A percentile compares a stretch with the other conserved stretches of the same genome.
Conservation (phyloP, 2,113 vertebrate species). For the Otus sunia region DNA sequence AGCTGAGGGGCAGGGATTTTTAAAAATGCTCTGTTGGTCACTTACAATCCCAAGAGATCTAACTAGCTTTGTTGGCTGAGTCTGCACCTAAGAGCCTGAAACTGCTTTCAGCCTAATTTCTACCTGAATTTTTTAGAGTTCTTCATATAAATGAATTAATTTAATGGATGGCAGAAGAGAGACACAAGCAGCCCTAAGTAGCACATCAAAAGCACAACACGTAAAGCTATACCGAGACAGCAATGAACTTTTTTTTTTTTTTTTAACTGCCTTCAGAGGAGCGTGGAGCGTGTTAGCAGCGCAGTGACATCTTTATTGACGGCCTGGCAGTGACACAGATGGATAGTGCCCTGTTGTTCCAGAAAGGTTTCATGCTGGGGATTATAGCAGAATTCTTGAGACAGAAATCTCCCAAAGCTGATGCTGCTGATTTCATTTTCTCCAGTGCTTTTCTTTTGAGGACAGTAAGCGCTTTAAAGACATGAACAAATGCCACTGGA, state of each 20-base stretch:
- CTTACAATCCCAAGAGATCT: no score
- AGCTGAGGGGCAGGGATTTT: background rate
- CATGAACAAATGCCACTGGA: background rate
- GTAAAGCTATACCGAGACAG: accelerated
- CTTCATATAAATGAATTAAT: background rate
- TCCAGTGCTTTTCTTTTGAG: background rate
- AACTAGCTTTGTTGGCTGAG: no score
- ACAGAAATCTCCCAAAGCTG: background rate
- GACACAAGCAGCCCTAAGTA: background rate
- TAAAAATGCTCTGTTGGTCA: accelerated
- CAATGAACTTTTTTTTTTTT: accelerated
- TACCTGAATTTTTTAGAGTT: background rate
- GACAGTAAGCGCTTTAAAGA: background rate
- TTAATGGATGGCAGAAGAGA: background rate
- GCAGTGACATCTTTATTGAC: background rate
- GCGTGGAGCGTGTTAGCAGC: accelerated
- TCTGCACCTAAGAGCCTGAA: background rate
- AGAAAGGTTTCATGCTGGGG: background rate
- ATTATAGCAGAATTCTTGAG: background rate
- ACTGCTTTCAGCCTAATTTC: background rate
- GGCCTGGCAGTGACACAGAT: background rate
- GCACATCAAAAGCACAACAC: background rate
- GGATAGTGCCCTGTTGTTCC: background rate
- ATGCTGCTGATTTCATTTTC: background rate
- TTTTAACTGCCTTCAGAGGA: background rate